Percentiles rank a stretch among this genome's conserved stretches.
Evolutionary conservation across 53 echinoderm and acorn worm species (phyloP).

Genomic region (Paracentrotus lividus): DNA sequence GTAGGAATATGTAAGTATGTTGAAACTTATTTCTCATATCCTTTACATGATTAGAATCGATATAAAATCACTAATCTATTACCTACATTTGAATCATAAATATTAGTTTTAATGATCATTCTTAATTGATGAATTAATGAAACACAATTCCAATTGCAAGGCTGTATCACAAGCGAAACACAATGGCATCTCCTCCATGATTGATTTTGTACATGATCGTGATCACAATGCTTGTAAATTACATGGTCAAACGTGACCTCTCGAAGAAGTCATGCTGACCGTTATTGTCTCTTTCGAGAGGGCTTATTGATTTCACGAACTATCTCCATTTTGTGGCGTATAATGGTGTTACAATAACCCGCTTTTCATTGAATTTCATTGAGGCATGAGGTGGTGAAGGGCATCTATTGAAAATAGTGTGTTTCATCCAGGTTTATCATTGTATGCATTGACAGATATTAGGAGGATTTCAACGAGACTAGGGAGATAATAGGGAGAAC

Average conservation of each 20-base stretch:
- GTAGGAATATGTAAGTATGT: no score
- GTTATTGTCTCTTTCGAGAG: neutral
- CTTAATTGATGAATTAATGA: neutral
- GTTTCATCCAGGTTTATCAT: slow-evolving; percentile 15
- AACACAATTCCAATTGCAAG: neutral
- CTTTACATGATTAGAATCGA: neutral
- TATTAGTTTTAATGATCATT: neutral
- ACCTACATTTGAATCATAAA: neutral
- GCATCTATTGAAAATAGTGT: neutral
- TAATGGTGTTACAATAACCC: neutral
- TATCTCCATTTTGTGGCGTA: neutral
- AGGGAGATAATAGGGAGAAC: neutral
- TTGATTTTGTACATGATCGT: neutral
- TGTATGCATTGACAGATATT: slow-evolving; percentile 38
- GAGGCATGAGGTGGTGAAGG: neutral
- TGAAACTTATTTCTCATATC: neutral
- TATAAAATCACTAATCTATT: neutral
- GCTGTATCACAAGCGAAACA: neutral
- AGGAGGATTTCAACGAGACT: neutral
- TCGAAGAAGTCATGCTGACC: neutral
- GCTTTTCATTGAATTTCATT: neutral
- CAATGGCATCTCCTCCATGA: neutral
- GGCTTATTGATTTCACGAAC: slow-evolving; percentile 23
- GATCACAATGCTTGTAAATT: neutral
- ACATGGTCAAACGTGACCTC: slow-evolving; percentile 1